Percentiles rank a stretch among this genome's conserved stretches.
Evolutionary conservation across 2,888 invertebrate genomes (phyloP).

Genomic region (Sphaeridia pumilis): DNA sequence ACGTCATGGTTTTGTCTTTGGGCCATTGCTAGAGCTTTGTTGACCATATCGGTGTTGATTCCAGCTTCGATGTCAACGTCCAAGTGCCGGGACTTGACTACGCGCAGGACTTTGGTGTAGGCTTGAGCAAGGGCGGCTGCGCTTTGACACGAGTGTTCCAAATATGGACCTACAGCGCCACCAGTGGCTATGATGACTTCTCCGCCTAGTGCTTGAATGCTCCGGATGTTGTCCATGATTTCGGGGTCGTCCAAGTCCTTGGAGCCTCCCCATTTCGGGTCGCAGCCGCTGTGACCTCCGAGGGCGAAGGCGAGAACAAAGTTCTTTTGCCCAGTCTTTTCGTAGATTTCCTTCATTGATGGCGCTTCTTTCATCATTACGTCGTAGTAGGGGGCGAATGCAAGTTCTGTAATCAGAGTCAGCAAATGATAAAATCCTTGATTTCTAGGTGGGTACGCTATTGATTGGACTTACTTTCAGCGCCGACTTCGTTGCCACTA

Average conservation of each 20-base stretch:
- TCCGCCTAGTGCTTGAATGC: constrained; percentile 27
- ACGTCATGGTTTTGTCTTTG: constrained; percentile 25
- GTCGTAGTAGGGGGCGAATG: constrained; percentile 31
- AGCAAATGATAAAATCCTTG: background rate
- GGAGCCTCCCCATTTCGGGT: constrained; percentile 32
- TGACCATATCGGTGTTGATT: constrained; percentile 27
- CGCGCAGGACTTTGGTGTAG: constrained; percentile 26
- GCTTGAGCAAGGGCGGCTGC: constrained; percentile 20
- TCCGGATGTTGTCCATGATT: constrained; percentile 24
- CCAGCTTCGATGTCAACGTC: constrained; percentile 33
- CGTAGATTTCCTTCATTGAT: constrained; percentile 21
- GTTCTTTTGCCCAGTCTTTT: constrained; percentile 27
- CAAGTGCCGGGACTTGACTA: constrained; percentile 26
- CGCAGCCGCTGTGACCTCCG: constrained; percentile 21
- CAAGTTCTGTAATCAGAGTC: background rate
- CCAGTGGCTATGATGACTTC: constrained; percentile 32
- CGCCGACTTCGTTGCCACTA: background rate
- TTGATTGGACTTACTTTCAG: background rate
- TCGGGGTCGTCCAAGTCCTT: constrained; percentile 23
- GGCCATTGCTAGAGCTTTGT: constrained; percentile 26
- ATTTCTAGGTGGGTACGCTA: background rate
- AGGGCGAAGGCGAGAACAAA: constrained; percentile 32
- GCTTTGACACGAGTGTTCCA: constrained; percentile 27
- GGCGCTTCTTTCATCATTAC: constrained; percentile 21
- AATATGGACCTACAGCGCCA: constrained; percentile 31